Evolutionary conservation across 2,797 vertebrate species (phyloP), one percentile per base, ranked within the genome.

Genomic region (Sebastes ruberrimus): DNA sequence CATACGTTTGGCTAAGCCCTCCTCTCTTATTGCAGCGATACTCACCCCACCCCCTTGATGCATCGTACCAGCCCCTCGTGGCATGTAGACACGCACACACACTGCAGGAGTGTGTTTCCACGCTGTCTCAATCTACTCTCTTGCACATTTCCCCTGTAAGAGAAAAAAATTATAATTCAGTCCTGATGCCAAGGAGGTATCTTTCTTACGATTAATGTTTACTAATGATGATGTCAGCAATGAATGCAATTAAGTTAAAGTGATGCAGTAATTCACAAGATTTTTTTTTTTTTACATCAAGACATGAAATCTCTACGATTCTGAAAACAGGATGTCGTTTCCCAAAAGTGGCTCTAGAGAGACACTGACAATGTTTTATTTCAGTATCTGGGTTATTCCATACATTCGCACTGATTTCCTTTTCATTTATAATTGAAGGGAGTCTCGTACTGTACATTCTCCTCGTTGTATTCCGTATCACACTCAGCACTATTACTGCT

Each of bases 361-460:
- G 59, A 79, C 59, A 25, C 63, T 49, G 30, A 60, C 11, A 18
- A 10, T 63, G 60, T 78, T 84, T 84, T 84, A 80, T 78, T 81
- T 84, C 18, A 32, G 67, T 86, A 86, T 92, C 76, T 86, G 69
- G 83, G 84, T 88, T 92, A 73, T 86, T 93, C 87, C 80, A 89
- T 89, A 89, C 81, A 81, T 85, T 86, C 61, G 69, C 70, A 74
- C 74, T 79, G 88, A 93, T 92, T 85, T 89, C 65, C 63, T 81
- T 91, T 91, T 93, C 69, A 89, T 93, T 88, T 92, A 92, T 94
- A 92, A 94, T 92, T 92, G 83, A 91, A 91, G 84, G 85, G 80
- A 85, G 72, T 80, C 79, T 86, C 66, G 33, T 86, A 93, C 92
- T 92, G 90, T 93, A 92, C 86, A 89, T 87, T 89, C 74, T 80